A percentile compares a stretch with the other conserved stretches of the same genome.
Conservation (phyloP, 2,888 invertebrate species). For the Aspidiotus destructor region DNA sequence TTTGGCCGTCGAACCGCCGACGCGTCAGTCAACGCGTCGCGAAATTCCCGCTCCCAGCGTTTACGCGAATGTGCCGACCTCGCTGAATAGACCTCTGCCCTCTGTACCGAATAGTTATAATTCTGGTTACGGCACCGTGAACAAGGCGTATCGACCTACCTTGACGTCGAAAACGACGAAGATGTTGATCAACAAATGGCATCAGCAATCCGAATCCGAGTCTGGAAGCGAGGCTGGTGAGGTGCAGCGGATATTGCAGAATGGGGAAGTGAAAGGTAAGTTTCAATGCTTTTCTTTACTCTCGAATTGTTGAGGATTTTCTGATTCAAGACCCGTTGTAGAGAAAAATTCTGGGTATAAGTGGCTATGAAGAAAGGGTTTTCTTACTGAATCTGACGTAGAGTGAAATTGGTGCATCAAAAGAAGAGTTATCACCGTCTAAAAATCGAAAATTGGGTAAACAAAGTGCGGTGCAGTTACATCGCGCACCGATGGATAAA, state of each 20-base stretch:
- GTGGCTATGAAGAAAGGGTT: too few species aligned
- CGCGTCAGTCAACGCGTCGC: slow-evolving; percentile 34
- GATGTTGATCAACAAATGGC: not conserved
- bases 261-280: not conserved
- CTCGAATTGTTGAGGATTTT: too few species aligned
- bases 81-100: not conserved
- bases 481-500: too few species aligned
- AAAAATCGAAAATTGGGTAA: too few species aligned
- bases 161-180: not conserved
- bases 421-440: too few species aligned
- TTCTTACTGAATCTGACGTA: too few species aligned
- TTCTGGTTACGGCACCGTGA: not conserved
- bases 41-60: not conserved
- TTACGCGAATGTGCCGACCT: not conserved
- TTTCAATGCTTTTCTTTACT: not conserved
- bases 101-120: not conserved
- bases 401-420: too few species aligned
- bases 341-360: too few species aligned
- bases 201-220: slow-evolving; percentile 49
- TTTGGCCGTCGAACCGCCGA: slow-evolving; percentile 36
- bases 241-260: slow-evolving; percentile 52
- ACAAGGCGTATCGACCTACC: not conserved
- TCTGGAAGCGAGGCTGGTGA: slow-evolving; percentile 65
- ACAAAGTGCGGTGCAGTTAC: too few species aligned
- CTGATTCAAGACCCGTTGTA: too few species aligned